Base-by-base conservation (phyloP, 2,113 vertebrate genomes). In the Pelecanoides urinatrix region DNA sequence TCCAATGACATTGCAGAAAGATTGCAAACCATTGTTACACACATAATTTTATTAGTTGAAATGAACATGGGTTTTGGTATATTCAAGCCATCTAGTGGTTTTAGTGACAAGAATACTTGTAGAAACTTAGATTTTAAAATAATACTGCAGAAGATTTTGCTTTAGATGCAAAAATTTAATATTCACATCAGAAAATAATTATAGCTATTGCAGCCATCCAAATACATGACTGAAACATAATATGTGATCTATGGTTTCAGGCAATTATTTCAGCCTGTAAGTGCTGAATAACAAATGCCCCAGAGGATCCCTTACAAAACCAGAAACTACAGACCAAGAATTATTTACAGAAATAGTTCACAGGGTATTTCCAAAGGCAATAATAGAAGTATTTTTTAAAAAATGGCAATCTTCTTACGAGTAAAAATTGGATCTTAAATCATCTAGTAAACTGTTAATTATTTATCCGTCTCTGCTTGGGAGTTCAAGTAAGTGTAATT, bases 401-500 rank as follows among this genome's bases (percentile, higher is more conserved):
- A 58, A 42, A 38, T 3, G 8, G 3, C 29, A 50, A 3, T 81
- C 34, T 52, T 55, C 36, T 88, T 68, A 26, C 9, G 27, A 86
- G 29, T 62, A 65, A 88, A 92, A 92, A 49, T 20, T 61, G 32
- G 23, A 77, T 76, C 40, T 65, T 75, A 75, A 89, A 56, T 87
- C 20, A 56, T 74, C 44, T 91, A 65, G 32, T 83, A 83, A 93
- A 91, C 61, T 66, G 45, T 70, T 94, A 88, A 86, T 93, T 96
- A 75, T 94, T 94, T 91, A 83, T 79, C 45, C 30, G 13, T 83
- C 61, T 82, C 44, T 88, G 36, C 22, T 63, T 72, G 29, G 67
- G 70, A 93, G 71, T 92, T 97, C 59, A 94, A 85, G 26, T 66
- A 62, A 76, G 36, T 78, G 34, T 79, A 96, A 80, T 56, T 89